phyloP scores from a whole-genome alignment of 2,113 vertebrate species.

The Chionodraco myersi region DNA sequence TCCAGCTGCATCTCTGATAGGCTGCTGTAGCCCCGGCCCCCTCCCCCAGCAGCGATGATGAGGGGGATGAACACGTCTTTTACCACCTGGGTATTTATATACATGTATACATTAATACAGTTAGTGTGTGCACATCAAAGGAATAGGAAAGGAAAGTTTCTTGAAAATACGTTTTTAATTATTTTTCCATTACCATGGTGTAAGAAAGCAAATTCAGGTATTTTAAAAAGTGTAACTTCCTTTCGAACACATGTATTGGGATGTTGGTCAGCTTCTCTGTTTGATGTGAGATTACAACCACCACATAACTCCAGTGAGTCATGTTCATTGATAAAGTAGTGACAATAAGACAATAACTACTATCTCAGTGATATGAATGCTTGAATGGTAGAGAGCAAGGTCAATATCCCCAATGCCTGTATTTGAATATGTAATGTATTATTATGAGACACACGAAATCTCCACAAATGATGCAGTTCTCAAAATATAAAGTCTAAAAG shows the following conservation, averaged over 20 bases:
- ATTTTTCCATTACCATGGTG: too few relatives aligned
- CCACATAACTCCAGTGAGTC: background rate
- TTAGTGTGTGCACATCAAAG: background rate
- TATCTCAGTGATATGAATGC: background rate
- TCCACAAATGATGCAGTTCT: too few relatives aligned
- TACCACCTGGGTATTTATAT: constrained; percentile 85
- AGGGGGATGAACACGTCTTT: constrained; percentile 88
- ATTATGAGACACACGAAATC: too few relatives aligned
- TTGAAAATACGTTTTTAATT: background rate
- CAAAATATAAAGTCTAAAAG: too few relatives aligned
- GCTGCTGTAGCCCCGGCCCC: constrained; percentile 93
- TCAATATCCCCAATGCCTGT: background rate
- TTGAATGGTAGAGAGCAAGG: background rate
- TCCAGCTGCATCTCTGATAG: constrained; percentile 83
- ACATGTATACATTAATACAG: background rate
- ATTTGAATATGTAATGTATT: background rate
- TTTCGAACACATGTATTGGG: background rate
- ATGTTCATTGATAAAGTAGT: background rate
- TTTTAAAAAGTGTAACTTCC: background rate
- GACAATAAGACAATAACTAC: background rate
- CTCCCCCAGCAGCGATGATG: constrained; percentile 95
- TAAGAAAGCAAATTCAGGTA: background rate
- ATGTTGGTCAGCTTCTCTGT: background rate
- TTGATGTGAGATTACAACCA: background rate
- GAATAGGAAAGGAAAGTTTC: background rate